phyloP scores from a whole-genome alignment of 2,888 invertebrate genomes.

The Tachina fera region DNA sequence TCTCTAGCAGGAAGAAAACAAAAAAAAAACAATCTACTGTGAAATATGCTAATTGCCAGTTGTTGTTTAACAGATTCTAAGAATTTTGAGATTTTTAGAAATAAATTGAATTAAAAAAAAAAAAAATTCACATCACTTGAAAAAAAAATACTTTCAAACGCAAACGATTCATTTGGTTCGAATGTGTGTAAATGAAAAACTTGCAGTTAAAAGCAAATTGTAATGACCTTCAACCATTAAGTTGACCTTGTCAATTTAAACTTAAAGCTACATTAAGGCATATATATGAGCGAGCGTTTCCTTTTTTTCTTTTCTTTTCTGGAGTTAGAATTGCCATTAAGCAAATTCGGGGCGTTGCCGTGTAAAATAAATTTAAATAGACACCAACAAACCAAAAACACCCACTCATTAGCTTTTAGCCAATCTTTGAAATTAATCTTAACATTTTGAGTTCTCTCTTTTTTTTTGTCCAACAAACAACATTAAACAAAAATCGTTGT shows the following conservation, averaged over 20 bases:
- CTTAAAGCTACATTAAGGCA: not conserved
- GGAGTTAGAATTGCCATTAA: conserved; percentile 36
- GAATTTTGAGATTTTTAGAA: conserved; percentile 2
- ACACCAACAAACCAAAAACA: conserved; percentile 37
- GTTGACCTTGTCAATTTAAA: conserved; percentile 54
- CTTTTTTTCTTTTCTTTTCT: not conserved
- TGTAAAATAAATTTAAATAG: conserved; percentile 50
- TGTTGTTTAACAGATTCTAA: conserved; percentile 9
- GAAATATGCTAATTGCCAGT: conserved; percentile 64
- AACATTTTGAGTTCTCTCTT: conserved; percentile 18
- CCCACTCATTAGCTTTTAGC: conserved; percentile 35
- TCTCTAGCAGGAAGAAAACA: not conserved
- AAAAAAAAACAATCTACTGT: conserved; percentile 11
- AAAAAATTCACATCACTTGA: not conserved
- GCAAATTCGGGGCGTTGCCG: conserved; percentile 61
- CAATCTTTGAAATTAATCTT: conserved; percentile 49
- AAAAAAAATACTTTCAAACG: conserved; percentile 21
- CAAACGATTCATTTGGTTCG: not conserved
- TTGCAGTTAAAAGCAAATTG: conserved; percentile 1
- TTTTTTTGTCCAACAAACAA: no score
- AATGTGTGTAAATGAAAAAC: not conserved
- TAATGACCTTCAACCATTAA: conserved; percentile 64
- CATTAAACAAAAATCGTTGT: conserved; percentile 5
- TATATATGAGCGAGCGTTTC: conserved; percentile 17
- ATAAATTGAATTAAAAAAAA: conserved; percentile 5